Conservation (phyloP, 2,797 vertebrate genomes). For the Brachyrhaphis roseni region DNA sequence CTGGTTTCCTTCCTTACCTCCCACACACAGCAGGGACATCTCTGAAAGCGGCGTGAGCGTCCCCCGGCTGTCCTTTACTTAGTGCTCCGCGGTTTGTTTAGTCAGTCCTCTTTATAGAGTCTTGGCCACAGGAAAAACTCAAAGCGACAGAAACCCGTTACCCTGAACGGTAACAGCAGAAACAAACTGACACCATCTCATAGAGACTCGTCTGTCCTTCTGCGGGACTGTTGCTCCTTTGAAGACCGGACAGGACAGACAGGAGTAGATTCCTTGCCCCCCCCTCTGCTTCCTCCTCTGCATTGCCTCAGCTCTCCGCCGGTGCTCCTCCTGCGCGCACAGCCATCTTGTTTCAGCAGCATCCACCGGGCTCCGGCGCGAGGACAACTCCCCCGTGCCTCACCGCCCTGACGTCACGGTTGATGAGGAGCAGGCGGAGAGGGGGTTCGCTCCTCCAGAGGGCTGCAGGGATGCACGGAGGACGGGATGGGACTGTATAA, state of each 20-base stretch:
- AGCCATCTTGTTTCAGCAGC: constrained; percentile 86
- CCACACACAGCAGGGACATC: constrained; percentile 93
- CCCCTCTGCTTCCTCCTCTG: constrained; percentile 60
- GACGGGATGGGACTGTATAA: constrained; percentile 4
- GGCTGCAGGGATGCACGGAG: constrained; percentile 12
- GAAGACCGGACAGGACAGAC: constrained; percentile 50
- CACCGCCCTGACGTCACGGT: constrained; percentile 78
- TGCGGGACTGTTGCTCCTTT: constrained; percentile 49
- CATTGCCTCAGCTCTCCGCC: constrained; percentile 73
- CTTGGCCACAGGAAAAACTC: constrained; percentile 31
- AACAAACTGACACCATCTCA: constrained; percentile 36
- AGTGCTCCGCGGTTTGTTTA: constrained; percentile 67
- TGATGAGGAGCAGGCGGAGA: constrained; percentile 58
- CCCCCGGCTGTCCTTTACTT: constrained; percentile 74
- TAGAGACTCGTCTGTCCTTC: constrained; percentile 29
- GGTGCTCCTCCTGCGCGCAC: constrained; percentile 74
- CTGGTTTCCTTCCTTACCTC: constrained; percentile 80
- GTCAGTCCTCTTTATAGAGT: constrained; percentile 32
- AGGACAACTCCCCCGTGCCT: constrained; percentile 65
- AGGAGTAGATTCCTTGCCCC: constrained; percentile 52
- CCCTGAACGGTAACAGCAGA: constrained; percentile 30
- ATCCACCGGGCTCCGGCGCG: constrained; percentile 62
- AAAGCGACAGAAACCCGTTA: constrained; percentile 21
- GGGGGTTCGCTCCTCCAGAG: not conserved
- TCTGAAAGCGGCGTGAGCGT: constrained; percentile 70